Percentiles rank a stretch among this genome's conserved stretches.
Evolutionary conservation across 2,113 vertebrate species (phyloP).

Genomic region (Anolis carolinensis): DNA sequence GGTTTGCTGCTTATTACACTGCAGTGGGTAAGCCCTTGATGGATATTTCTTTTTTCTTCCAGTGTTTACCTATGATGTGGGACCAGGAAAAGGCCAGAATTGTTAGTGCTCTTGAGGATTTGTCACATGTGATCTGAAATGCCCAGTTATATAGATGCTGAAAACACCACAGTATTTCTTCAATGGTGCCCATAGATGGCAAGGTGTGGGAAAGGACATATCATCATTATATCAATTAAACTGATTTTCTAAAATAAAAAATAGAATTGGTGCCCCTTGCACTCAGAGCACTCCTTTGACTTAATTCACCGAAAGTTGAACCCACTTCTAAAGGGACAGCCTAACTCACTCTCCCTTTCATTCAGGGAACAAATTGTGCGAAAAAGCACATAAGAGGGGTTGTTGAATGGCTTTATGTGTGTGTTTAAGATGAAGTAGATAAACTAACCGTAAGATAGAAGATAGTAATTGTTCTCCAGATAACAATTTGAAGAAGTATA

Average conservation of each 20-base stretch:
- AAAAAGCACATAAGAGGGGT: not conserved
- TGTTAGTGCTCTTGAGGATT: not conserved
- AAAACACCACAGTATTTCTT: not conserved
- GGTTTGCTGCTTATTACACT: constrained; percentile 87
- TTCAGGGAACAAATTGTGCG: not conserved
- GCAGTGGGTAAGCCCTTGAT: constrained; percentile 77
- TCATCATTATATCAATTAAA: not conserved
- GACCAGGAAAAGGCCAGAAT: not conserved
- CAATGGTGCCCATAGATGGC: not conserved
- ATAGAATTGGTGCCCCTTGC: no score
- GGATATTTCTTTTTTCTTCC: not conserved
- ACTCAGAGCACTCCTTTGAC: not conserved
- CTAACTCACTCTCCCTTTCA: not conserved
- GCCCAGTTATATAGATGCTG: no score
- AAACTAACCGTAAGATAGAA: not conserved
- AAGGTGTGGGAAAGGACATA: not conserved
- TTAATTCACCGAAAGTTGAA: not conserved
- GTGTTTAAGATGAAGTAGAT: not conserved
- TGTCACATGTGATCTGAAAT: not conserved
- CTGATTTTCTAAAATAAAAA: no score
- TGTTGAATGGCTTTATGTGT: not conserved
- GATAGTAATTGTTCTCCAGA: not conserved
- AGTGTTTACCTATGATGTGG: not conserved
- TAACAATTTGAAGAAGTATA: no score
- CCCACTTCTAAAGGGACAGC: not conserved